Conservation (phyloP, 2,113 vertebrate species). For the Panthera uncia region DNA sequence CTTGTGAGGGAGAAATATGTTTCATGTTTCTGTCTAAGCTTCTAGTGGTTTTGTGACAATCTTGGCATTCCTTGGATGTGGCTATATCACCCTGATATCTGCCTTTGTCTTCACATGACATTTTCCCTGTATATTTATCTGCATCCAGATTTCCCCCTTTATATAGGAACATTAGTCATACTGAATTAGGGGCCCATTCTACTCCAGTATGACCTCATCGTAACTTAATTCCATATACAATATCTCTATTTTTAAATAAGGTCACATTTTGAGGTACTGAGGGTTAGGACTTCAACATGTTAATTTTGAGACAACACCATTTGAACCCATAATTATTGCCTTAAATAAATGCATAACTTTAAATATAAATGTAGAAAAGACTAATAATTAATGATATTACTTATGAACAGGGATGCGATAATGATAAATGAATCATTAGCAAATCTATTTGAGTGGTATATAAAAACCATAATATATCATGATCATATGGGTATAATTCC, state of each 20-base stretch:
- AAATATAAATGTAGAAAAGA: background rate
- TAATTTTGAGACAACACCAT: background rate
- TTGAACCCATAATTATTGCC: background rate
- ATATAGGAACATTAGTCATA: background rate
- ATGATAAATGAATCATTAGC: background rate
- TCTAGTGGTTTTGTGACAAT: background rate
- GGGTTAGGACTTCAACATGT: background rate
- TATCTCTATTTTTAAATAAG: background rate
- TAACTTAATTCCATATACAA: background rate
- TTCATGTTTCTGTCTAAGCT: background rate
- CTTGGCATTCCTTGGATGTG: background rate
- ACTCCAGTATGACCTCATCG: background rate
- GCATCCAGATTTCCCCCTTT: background rate
- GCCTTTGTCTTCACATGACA: background rate
- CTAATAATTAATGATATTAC: background rate
- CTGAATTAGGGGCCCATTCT: background rate
- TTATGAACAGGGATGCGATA: background rate
- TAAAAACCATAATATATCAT: background rate
- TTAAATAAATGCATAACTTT: background rate
- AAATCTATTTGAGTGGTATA: background rate
- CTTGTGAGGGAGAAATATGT: background rate
- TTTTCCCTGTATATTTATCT: background rate
- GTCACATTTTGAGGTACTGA: background rate
- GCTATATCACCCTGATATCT: background rate
- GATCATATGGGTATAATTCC: background rate